Evolutionary conservation across 2,888 invertebrate species (phyloP), one percentile per base, ranked within the genome.

Genomic region (Cryptus armator): DNA sequence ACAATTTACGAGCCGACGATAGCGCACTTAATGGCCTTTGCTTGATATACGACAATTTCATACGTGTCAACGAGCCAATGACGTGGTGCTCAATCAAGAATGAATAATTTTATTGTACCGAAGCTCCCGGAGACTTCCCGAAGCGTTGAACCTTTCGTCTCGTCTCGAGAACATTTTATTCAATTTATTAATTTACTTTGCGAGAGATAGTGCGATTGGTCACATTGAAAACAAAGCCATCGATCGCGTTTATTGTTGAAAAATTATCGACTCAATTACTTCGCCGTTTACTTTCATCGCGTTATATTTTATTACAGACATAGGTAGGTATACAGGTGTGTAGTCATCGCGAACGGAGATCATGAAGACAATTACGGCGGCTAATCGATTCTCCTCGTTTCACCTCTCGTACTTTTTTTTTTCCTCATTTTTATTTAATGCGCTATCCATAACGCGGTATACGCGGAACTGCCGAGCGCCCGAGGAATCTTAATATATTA

Each of bases 341-440:
- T 72, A 19, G 59, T 72, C 46, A 29, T 64, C 32, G 12, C 14
- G 24, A 51, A 37, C 19, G 9, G 59, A 48, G 56, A 59, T 62
- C 37, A 16, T 3, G 59, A 56, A 10, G 24, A 56, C 46, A 62
- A 75, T 75, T 59, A 62, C 14, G 37, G 16, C 37, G 37, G 68
- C 59, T 68, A 68, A 81, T 75, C 75, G 81, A 81, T 71, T 14
- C 64, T 74, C 43, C 37, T 74, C 67, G 43, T 81, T 68, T 75
- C 51, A 48, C 19, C 43, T 16, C 24, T 44, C n/a, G 10, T n/a
- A 32, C 70, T 29, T 71, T 48, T 24, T 24, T 24, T 24, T 29
- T 24, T 67, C 16, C 19, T 62, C 16, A 62, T 51, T 67, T 51
- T 59, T 68, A n/a, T 59, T 62, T 46, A 56, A 74, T 66, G 46